Evolutionary conservation across 2,113 vertebrate genomes (phyloP), one percentile per base, ranked within the genome.

Genomic region (Xiphophorus maculatus): DNA sequence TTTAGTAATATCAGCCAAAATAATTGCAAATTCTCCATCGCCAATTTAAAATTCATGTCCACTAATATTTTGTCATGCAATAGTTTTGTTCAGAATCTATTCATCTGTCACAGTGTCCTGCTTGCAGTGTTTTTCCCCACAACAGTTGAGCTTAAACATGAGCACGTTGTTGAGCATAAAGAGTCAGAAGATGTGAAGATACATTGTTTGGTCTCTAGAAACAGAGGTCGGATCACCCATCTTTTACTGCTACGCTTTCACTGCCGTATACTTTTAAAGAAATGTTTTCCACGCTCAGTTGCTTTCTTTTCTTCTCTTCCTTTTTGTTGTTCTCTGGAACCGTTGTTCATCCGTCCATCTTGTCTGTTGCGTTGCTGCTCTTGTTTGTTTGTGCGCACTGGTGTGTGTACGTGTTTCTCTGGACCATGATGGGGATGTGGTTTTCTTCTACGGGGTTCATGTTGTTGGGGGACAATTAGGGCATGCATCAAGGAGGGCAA

Each of bases 401-500:
- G 48, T 71, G 28, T 82, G 64, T 70, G 51, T 65, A n/a, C 69
- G 29, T 66, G 76, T 75, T 70, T 62, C 73, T 77, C 22, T 72
- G 85, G 70, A 40, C 42, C 64, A 33, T 65, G 76, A 63, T 6
- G 27, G 60, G 84, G 73, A 4, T 71, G 77, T 75, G 85, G 82
- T 82, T 72, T 58, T 81, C 71, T 93, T 91, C 81, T 83, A 89
- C 87, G 76, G 90, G 88, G 79, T 88, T 89, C 89, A 89, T 93
- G 72, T 83, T 88, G 89, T 87, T 84, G 89, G 69, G 93, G 91
- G 84, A 82, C 63, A 84, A 93, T 84, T 95, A 94, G 95, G 95
- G 91, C 93, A 94, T 93, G 87, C 94, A 82, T 96, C 96, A 92
- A 95, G 95, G 90, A 93, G 94, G 91, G 95, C 96, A 91, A 94